Evolutionary conservation across 92 coral and sea anemone species (phyloP).

Genomic region (Chrysogorgia sp.): DNA sequence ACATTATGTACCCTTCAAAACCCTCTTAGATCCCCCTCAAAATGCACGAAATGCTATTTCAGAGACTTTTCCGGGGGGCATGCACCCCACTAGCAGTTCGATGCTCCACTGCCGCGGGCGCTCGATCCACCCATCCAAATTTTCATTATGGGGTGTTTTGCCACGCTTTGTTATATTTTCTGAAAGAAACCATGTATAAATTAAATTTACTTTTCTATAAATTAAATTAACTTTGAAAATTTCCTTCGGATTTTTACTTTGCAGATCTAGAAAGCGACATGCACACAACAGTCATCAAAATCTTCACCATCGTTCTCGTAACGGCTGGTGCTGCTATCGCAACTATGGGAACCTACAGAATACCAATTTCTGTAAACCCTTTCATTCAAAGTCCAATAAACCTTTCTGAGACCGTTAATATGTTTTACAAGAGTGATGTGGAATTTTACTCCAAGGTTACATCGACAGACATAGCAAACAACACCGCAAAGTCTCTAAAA

Average conservation of each 20-base stretch:
- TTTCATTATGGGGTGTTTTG: too few species aligned
- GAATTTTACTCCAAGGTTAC: conserved; percentile 26
- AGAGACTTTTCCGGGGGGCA: too few species aligned
- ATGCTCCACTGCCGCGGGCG: too few species aligned
- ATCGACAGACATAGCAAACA: conserved; percentile 5
- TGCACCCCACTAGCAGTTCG: too few species aligned
- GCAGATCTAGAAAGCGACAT: conserved; percentile 4
- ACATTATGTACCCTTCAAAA: too few species aligned
- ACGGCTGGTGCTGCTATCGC: background rate
- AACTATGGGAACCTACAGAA: background rate
- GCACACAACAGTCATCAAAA: background rate
- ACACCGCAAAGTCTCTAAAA: conserved; percentile 1
- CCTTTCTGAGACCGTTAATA: background rate
- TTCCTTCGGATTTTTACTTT: background rate
- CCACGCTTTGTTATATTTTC: too few species aligned
- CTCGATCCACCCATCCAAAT: too few species aligned
- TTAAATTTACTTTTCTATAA: too few species aligned
- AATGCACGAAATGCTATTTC: too few species aligned
- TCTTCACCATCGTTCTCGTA: background rate
- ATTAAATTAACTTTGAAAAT: background rate
- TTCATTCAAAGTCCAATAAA: conserved; percentile 24
- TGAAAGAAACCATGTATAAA: too few species aligned
- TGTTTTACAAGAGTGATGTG: background rate
- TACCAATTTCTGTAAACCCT: conserved; percentile 23
- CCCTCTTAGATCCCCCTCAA: too few species aligned